A percentile compares a stretch with the other conserved stretches of the same genome.
Evolutionary conservation across 2,888 invertebrate species (phyloP).

Genomic region (Tenthredo notha): DNA sequence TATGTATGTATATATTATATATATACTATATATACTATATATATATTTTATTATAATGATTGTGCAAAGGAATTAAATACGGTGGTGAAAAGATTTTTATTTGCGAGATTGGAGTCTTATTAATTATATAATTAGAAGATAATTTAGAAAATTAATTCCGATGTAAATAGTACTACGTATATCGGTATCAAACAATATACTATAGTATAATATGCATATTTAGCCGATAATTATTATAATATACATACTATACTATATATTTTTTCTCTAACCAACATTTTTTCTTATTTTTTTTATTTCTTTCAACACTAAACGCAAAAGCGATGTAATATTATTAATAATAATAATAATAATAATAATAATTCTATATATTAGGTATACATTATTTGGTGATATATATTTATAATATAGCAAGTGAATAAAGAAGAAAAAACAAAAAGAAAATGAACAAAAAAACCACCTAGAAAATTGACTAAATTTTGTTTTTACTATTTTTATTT

Average conservation of each 20-base stretch:
- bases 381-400: constrained; percentile 74
- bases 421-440: constrained; percentile 60
- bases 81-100: neutral
- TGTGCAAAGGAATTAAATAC: neutral
- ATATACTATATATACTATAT: neutral
- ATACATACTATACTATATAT: neutral
- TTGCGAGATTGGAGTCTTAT: neutral
- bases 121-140: neutral
- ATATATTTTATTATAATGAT: neutral
- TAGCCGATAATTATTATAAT: neutral
- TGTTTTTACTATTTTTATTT: too few relatives aligned
- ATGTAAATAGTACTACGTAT: neutral
- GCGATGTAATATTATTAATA: constrained; percentile 58
- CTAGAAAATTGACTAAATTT: neutral
- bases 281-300: constrained; percentile 58
- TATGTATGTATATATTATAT: neutral
- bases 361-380: constrained; percentile 19
- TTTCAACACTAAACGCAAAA: constrained; percentile 58
- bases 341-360: constrained; percentile 60
- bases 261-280: constrained; percentile 19
- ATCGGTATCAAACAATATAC: constrained; percentile 4
- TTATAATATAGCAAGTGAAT: constrained; percentile 66
- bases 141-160: neutral
- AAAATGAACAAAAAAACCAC: constrained; percentile 66
- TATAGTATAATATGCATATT: neutral